Conservation (phyloP, 1,140 invertebrate species). For the Neelides sp. region DNA sequence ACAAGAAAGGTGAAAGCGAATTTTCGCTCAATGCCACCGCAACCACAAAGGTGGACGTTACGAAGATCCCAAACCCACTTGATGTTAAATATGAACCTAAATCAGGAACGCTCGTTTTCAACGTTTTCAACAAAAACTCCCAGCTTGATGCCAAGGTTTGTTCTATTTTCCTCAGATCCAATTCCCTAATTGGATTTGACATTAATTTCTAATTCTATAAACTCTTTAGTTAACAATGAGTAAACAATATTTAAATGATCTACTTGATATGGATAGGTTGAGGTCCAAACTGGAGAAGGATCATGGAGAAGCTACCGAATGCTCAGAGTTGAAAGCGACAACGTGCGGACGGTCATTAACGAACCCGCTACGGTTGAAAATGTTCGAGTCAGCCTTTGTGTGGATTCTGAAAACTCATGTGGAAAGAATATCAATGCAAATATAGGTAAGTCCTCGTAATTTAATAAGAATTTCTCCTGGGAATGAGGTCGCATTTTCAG, state of each 20-base stretch:
- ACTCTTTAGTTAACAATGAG: not conserved
- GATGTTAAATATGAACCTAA: slow-evolving; percentile 68
- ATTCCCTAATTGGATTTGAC: not conserved
- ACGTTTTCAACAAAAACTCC: slow-evolving; percentile 50
- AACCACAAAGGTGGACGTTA: slow-evolving; percentile 63
- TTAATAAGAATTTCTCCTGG: not conserved
- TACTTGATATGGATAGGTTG: slow-evolving; percentile 14
- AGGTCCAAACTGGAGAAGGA: slow-evolving; percentile 26
- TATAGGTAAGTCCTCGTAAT: slow-evolving; percentile 16
- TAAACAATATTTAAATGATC: too few relatives aligned
- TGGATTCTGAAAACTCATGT: slow-evolving; percentile 24
- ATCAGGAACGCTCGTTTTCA: slow-evolving; percentile 56
- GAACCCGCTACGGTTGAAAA: slow-evolving; percentile 20
- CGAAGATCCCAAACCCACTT: slow-evolving; percentile 57
- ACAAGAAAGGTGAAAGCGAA: slow-evolving; percentile 67
- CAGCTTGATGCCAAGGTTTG: slow-evolving; percentile 45
- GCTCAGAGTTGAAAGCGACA: slow-evolving; percentile 22
- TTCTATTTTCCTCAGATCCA: slow-evolving; percentile 24
- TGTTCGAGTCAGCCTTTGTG: slow-evolving; percentile 29
- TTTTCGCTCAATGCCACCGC: slow-evolving; percentile 66
- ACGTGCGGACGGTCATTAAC: slow-evolving; percentile 22
- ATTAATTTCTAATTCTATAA: not conserved
- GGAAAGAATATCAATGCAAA: slow-evolving; percentile 29
- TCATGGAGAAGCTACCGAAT: slow-evolving; percentile 28
- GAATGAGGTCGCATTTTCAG: not conserved